phyloP scores from a whole-genome alignment of 2,888 invertebrate species.

The Macrosoma leucophasiata region DNA sequence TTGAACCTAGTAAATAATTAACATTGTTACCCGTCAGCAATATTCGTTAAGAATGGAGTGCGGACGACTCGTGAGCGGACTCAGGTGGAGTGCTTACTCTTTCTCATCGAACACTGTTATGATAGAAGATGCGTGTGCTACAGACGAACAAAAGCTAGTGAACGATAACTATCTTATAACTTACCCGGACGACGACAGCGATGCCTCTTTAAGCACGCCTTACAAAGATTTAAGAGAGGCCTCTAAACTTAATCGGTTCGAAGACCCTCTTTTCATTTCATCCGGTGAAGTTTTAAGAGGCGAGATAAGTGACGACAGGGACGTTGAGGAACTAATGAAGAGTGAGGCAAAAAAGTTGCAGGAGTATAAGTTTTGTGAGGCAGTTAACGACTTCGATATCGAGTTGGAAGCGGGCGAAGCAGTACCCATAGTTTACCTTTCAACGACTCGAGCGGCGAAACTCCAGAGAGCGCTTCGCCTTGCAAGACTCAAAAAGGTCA shows the following conservation, averaged over 20 bases:
- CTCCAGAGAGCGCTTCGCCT: conserved; percentile 74
- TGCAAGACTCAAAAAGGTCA: conserved; percentile 76
- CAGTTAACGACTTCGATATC: conserved; percentile 66
- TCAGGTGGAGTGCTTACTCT: conserved; percentile 49
- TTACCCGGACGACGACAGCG: conserved; percentile 46
- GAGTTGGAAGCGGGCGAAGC: conserved; percentile 59
- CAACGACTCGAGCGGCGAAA: conserved; percentile 66
- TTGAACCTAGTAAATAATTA: conserved; percentile 31
- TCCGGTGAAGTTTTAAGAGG: conserved; percentile 51
- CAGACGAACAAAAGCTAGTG: conserved; percentile 35
- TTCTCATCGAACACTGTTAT: conserved; percentile 35
- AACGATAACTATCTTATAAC: conserved; percentile 53
- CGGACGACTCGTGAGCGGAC: conserved; percentile 43
- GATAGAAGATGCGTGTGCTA: conserved; percentile 36
- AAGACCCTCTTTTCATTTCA: conserved; percentile 58
- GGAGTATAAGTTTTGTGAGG: conserved; percentile 66
- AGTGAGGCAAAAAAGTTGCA: conserved; percentile 54
- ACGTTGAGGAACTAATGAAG: conserved; percentile 56
- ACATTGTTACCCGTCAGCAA: conserved; percentile 32
- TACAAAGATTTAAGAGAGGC: conserved; percentile 33
- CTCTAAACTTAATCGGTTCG: conserved; percentile 47
- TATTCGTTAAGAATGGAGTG: conserved; percentile 51
- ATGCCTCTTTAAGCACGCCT: conserved; percentile 32
- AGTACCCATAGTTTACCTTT: conserved; percentile 67
- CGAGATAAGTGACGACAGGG: conserved; percentile 47